Evolutionary conservation across 2,113 vertebrate species (phyloP), one percentile per base, ranked within the genome.

Genomic region (Pygoscelis adeliae): DNA sequence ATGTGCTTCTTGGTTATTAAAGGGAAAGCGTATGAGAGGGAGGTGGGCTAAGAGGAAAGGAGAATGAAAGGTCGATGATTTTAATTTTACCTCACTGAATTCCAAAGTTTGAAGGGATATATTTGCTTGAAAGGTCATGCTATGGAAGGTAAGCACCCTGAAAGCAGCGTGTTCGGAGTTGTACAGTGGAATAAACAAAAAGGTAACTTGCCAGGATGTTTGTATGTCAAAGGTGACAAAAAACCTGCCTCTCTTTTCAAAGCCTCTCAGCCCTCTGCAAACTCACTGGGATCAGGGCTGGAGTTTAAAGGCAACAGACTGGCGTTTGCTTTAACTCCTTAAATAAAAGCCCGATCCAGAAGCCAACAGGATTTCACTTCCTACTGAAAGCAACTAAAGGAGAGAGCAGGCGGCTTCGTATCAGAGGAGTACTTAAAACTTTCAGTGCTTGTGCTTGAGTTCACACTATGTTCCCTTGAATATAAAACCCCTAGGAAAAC

Each of bases 301-400:
- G 63, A 83, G 93, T 93, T 95, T 88, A 96, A 94, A 96, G 91
- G 94, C 96, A 98, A 88, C 55, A 96, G 89, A 30, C 50, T 85
- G 30, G 53, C 15, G 21, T 97, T 98, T 97, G 95, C 91, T 98
- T 98, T 96, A 96, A 97, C 94, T 94, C 78, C 74, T 97, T 83
- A 93, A 76, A 89, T 90, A 98, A 96, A 95, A 83, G 83, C 58
- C 42, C 2, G 0, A 69, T 95, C 84, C 95, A 84, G 92, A 95
- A 94, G 83, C 63, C 56, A 91, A 92, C 76, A 91, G 73, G 67
- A 83, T 83, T 52, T 87, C 95, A 70, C 71, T 62, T 73, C 92
- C 73, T 74, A 46, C 85, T 46, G 52, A 73, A 96, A 96, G n/a
- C 44, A 63, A 55, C 77, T 86, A 14, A 65, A 49, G 76, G 78